Evolutionary conservation across 2,888 invertebrate species (phyloP).

Genomic region (Odontomyia ornata): DNA sequence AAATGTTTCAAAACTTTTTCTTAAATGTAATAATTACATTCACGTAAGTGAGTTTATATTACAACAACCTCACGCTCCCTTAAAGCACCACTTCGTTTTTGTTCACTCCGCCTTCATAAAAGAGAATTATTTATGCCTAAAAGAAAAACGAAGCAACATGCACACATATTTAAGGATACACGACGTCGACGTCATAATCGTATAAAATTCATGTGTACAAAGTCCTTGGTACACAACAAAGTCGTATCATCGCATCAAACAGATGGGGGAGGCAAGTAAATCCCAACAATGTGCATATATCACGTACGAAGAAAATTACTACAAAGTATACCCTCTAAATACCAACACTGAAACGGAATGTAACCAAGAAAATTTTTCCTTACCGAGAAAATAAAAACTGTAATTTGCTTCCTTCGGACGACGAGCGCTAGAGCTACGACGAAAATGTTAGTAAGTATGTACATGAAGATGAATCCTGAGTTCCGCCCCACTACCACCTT

Average conservation of each 20-base stretch:
- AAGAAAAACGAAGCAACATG: no score
- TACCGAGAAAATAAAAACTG: constrained; percentile 35
- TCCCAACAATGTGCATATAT: constrained; percentile 45
- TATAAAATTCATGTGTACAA: constrained; percentile 18
- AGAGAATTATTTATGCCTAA: no score
- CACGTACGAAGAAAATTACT: constrained; percentile 46
- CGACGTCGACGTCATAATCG: background rate
- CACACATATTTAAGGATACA: no score
- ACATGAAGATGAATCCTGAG: no score
- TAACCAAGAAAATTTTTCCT: background rate
- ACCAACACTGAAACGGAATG: constrained; percentile 9
- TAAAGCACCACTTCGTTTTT: no score
- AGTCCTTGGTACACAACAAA: background rate
- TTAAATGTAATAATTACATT: no score
- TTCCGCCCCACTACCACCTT: background rate
- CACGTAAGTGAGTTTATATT: no score
- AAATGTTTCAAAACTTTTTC: no score
- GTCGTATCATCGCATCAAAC: background rate
- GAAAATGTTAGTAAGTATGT: background rate
- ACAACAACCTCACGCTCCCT: no score
- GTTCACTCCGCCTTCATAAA: no score
- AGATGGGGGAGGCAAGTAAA: constrained; percentile 22
- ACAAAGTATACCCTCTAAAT: constrained; percentile 41
- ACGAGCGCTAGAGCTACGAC: background rate
- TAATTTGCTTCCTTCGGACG: constrained; percentile 23